These are phyloP conservation scores for Aldabrachelys gigantea DNA, from an alignment of 2,113 vertebrate genomes.

Conservation along the genomic window DNA sequence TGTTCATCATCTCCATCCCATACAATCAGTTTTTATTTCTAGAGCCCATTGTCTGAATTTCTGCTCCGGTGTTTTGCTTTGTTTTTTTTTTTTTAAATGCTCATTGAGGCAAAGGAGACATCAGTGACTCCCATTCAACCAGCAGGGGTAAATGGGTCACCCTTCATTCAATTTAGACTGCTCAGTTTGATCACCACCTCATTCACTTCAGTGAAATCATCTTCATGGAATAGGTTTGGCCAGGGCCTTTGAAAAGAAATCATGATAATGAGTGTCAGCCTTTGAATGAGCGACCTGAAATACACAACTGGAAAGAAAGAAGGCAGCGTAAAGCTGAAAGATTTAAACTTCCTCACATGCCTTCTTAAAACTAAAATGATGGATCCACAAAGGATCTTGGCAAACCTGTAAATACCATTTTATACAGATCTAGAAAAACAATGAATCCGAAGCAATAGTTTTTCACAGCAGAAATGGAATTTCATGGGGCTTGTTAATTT, in stretches of 20 bases:
- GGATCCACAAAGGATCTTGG: background rate
- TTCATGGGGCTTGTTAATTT: conserved; percentile 58
- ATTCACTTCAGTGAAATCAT: background rate
- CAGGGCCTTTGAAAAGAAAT: background rate
- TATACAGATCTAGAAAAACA: background rate
- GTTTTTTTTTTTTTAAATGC: background rate
- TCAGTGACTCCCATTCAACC: background rate
- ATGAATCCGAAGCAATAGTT: conserved; percentile 38
- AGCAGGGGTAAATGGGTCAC: background rate
- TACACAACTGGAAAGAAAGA: conserved; percentile 15
- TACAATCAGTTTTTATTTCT: background rate
- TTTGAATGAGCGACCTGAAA: background rate
- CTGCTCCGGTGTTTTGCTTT: background rate
- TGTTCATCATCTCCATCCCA: background rate
- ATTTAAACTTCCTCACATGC: background rate
- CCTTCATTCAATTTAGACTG: background rate
- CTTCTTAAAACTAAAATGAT: background rate
- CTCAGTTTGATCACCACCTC: background rate
- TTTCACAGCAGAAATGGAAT: conserved; percentile 42
- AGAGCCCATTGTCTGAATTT: background rate
- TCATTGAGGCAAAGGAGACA: background rate
- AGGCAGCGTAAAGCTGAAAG: conserved; percentile 36
- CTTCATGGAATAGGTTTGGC: conserved; percentile 10
- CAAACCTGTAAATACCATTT: conserved; percentile 33
- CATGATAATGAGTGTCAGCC: background rate